Base-by-base conservation (phyloP, 2,888 invertebrate genomes). In the Sericinus montela region DNA sequence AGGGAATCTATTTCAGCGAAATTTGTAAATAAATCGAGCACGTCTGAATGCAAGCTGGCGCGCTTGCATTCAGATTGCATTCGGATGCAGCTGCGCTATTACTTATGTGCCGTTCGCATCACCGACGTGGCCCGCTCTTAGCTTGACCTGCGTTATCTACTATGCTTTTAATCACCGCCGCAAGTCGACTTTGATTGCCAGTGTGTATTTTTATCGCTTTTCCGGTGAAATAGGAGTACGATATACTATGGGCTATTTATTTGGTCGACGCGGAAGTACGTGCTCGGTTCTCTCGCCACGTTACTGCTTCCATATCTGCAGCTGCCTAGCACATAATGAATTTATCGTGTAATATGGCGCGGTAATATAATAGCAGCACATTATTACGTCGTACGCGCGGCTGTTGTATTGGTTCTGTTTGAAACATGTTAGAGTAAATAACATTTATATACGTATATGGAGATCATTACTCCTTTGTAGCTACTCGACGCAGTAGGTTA, bases 21-120 rank as follows among this genome's bases (percentile, higher is more conserved):
- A 40, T 39, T 43, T 45, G 38, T 45, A 45, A 65, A 72, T 72
- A 75, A 73, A 75, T 74, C 64, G 60, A 49, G 51, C 59, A 59
- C 64, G 65, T 65, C 64, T 25, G 25, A 9, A 63, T 62, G 58
- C 57, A 15, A n/a, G n/a, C n/a, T n/a, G n/a, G n/a, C n/a, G n/a
- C n/a, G 59, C 60, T 60, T 57, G 63, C 63, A 58, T 61, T 65
- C 66, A 62, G 64, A 72, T 69, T 73, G 70, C 69, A 69, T 67
- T 72, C 66, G 58, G 59, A 58, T 62, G 67, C 69, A 72, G 63
- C 66, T 65, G 69, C 60, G 60, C 59, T 60, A 62, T 72, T 62
- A 75, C 62, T 69, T 67, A 67, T 66, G 63, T 65, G 49, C 51
- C 55, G 32, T 60, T 56, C 61, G 57, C 57, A 50, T 60, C 55